These are phyloP conservation scores for Luidia sarsii DNA, from an alignment of 53 echinoderm and acorn worm genomes.

Conservation along the genomic window DNA sequence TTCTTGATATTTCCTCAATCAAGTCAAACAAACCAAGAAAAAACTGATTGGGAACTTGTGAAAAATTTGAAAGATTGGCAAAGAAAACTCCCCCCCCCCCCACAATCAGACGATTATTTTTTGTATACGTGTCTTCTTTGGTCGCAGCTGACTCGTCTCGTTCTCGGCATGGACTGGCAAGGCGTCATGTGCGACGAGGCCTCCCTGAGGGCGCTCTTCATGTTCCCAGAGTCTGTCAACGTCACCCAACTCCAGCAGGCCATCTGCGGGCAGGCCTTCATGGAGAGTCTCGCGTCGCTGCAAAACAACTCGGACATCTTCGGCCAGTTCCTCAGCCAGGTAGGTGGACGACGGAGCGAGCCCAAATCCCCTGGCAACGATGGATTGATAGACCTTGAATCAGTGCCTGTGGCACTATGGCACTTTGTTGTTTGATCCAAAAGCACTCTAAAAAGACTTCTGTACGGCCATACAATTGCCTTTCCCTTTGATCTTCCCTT, in stretches of 20 bases:
- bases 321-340: constrained; percentile 4
- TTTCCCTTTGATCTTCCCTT: background rate
- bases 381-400: no score
- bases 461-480: no score
- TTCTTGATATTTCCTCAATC: background rate
- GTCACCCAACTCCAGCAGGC: constrained; percentile 9
- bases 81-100: no score
- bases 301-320: background rate
- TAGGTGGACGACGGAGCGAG: no score
- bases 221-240: constrained; percentile 7
- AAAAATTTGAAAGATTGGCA: no score
- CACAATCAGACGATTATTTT: background rate
- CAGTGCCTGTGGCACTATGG: no score
- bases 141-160: constrained; percentile 5
- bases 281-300: background rate
- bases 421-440: no score
- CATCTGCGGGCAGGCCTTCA: constrained; percentile 10
- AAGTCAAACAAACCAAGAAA: no score
- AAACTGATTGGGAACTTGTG: no score
- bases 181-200: background rate
- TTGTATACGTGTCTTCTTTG: background rate
- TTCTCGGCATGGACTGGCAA: background rate
- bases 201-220: constrained; percentile 33
- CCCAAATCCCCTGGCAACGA: no score
- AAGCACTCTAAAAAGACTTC: no score